These are phyloP conservation scores for Carollia perspicillata DNA, from an alignment of 2,113 vertebrate genomes.

Conservation along the genomic window DNA sequence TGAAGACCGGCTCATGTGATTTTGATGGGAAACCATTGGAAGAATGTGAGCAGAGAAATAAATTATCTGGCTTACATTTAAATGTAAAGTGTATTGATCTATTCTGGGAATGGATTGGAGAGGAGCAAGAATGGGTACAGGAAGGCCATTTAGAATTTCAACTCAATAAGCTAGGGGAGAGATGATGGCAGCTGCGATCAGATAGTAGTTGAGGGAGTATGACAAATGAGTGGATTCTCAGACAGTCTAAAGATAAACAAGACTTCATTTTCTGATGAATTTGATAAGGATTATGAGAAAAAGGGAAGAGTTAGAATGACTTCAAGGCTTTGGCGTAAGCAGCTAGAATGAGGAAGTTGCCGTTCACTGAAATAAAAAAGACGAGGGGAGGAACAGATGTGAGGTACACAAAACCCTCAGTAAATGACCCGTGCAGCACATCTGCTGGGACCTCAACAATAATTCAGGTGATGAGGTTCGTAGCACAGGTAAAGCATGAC, in stretches of 20 bases:
- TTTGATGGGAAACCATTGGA: not conserved
- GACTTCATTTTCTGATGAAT: not conserved
- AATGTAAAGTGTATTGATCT: not conserved
- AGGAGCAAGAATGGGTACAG: not conserved
- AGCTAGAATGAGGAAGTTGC: not conserved
- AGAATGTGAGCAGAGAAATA: not conserved
- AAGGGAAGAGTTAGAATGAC: not conserved
- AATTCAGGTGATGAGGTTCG: not conserved
- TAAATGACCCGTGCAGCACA: not conserved
- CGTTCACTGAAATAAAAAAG: not conserved
- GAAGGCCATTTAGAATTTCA: not conserved
- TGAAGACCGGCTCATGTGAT: not conserved
- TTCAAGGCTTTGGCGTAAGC: not conserved
- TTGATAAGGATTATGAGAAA: not conserved
- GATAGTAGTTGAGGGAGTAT: not conserved
- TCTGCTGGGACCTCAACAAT: not conserved
- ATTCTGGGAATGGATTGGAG: not conserved
- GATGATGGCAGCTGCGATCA: not conserved
- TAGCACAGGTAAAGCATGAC: not conserved
- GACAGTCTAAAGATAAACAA: not conserved
- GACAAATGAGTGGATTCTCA: not conserved
- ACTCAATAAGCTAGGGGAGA: not conserved
- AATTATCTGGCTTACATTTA: not conserved
- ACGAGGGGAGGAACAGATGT: not conserved
- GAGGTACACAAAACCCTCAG: not conserved